Conservation (phyloP, 1,140 invertebrate genomes). For the Luehdorfia chinensis region DNA sequence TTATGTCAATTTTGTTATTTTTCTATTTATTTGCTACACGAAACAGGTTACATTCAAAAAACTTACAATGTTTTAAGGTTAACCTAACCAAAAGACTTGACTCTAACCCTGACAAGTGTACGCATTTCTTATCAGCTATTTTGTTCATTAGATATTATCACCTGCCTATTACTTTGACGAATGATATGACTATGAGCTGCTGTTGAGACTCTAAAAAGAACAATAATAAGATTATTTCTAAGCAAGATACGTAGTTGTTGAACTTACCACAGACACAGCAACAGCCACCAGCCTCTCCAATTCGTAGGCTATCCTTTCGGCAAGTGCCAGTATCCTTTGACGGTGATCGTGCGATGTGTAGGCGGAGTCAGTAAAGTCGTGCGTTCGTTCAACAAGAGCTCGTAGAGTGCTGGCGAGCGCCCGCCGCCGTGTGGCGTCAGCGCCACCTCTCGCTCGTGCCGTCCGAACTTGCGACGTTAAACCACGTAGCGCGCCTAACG, state of each 20-base stretch:
- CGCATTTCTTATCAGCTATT: too few relatives aligned
- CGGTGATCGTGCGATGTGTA: conserved; percentile 98
- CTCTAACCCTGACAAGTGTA: too few relatives aligned
- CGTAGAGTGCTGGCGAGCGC: conserved; percentile 91
- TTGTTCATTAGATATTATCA: too few relatives aligned
- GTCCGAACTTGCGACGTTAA: conserved; percentile 64
- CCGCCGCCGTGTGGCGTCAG: conserved; percentile 81
- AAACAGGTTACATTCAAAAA: too few relatives aligned
- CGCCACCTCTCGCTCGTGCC: conserved; percentile 64
- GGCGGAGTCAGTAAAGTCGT: conserved; percentile 99
- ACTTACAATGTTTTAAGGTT: too few relatives aligned
- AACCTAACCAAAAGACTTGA: too few relatives aligned
- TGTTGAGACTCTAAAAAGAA: too few relatives aligned
- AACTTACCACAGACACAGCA: conserved; percentile 89
- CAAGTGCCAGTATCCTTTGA: conserved; percentile 95
- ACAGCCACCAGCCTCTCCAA: conserved; percentile 91
- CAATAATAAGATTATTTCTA: too few relatives aligned
- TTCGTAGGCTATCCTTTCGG: conserved; percentile 91
- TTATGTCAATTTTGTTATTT: conserved; percentile 8
- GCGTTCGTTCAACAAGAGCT: conserved; percentile 94
- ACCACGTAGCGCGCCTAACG: conserved; percentile 67
- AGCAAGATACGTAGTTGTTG: too few relatives aligned
- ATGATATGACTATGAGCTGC: too few relatives aligned
- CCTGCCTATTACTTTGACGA: too few relatives aligned
- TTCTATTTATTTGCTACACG: too few relatives aligned